Evolutionary conservation across 2,113 vertebrate genomes (phyloP).

Genomic region (Ploceus nigricollis): DNA sequence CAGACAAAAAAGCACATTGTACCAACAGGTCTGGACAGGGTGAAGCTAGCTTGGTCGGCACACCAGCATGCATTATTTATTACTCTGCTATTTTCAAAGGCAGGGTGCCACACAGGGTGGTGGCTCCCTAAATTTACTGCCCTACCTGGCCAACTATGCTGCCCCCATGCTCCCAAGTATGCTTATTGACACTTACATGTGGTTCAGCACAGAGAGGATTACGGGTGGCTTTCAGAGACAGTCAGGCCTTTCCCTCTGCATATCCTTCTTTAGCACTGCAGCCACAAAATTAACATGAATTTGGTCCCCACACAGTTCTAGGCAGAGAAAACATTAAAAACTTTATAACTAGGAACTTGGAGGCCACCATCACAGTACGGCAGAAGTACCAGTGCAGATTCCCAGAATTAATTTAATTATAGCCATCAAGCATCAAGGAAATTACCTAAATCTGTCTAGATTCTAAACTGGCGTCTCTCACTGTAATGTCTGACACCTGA

Average conservation of each 20-base stretch:
- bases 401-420: constrained; percentile 55
- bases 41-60: constrained; percentile 35
- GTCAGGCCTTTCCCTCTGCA: neutral
- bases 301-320: neutral
- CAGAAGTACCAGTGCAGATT: constrained; percentile 25
- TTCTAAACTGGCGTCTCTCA: constrained; percentile 28
- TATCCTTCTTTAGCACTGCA: neutral
- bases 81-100: constrained; percentile 54
- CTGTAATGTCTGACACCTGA: constrained; percentile 32
- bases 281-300: constrained; percentile 38
- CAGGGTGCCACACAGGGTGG: constrained; percentile 56
- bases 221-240: neutral
- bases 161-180: constrained; percentile 13
- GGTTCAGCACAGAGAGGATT: constrained; percentile 13
- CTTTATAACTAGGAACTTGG: constrained; percentile 14
- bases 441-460: constrained; percentile 51
- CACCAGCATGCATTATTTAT: constrained; percentile 57
- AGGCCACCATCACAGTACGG: neutral
- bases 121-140: constrained; percentile 23
- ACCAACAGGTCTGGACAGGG: constrained; percentile 59
- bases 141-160: constrained; percentile 14
- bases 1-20: constrained; percentile 43
- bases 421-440: constrained; percentile 14
- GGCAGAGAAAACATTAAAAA: constrained; percentile 12
- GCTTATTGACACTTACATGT: constrained; percentile 34